These are phyloP conservation scores for Pristionchus pacificus DNA, from an alignment of 1,140 invertebrate genomes.

Conservation along the genomic window DNA sequence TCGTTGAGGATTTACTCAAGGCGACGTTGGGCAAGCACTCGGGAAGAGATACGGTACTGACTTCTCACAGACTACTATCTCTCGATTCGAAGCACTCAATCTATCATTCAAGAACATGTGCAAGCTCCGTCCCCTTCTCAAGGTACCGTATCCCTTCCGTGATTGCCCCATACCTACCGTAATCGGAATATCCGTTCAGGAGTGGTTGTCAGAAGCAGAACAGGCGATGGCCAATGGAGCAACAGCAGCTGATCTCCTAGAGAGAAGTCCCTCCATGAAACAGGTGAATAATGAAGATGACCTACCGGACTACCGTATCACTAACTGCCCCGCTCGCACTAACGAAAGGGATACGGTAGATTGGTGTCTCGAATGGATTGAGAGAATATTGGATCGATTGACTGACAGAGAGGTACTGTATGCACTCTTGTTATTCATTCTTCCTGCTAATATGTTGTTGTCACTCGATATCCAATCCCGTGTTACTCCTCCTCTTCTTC, in stretches of 20 bases:
- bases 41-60: constrained; percentile 97
- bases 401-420: too few species aligned
- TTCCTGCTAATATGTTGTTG: too few species aligned
- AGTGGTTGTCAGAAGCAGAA: constrained; percentile 95
- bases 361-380: too few species aligned
- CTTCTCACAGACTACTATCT: constrained; percentile 98
- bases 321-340: too few species aligned
- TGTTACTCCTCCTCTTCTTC: too few species aligned
- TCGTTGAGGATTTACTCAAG: constrained; percentile 84
- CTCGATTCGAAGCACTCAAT: constrained; percentile 93
- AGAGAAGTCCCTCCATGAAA: constrained; percentile 21
- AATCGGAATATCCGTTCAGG: constrained; percentile 64
- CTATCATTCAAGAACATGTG: constrained; percentile 99
- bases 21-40: constrained; percentile 95
- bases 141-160: too few species aligned
- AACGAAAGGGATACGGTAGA: too few species aligned
- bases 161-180: too few species aligned
- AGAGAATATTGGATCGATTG: too few species aligned
- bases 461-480: too few species aligned
- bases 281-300: not conserved
- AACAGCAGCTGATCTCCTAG: constrained; percentile 46
- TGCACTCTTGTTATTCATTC: too few species aligned
- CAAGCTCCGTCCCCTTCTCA: constrained; percentile 87
- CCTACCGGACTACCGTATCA: too few species aligned
- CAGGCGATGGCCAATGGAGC: constrained; percentile 66